Evolutionary conservation across 2,888 invertebrate species (phyloP).

Genomic region (Vesta saturnalis): DNA sequence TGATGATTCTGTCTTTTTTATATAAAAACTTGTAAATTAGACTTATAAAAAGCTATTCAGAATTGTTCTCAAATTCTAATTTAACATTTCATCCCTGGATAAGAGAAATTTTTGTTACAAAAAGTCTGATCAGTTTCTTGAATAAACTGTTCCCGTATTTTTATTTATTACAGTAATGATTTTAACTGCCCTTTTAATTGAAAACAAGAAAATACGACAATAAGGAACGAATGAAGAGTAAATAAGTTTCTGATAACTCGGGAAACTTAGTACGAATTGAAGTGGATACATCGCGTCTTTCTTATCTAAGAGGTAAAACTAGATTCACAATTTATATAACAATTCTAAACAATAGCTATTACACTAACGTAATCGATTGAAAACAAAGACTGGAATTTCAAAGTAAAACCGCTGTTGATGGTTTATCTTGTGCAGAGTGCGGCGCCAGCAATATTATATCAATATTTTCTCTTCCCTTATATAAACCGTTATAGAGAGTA

Average conservation of each 20-base stretch:
- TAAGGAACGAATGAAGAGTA: too few species aligned
- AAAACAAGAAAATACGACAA: too few species aligned
- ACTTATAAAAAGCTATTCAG: neutral
- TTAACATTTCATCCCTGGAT: too few species aligned
- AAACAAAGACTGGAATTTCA: slow-evolving; percentile 39
- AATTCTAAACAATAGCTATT: slow-evolving; percentile 27
- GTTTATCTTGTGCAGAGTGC: slow-evolving; percentile 39
- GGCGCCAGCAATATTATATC: slow-evolving; percentile 44
- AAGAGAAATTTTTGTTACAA: too few species aligned
- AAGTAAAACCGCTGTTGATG: slow-evolving; percentile 40
- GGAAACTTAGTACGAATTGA: neutral
- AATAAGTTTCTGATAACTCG: too few species aligned
- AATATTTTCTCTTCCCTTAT: slow-evolving; percentile 40
- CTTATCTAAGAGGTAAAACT: neutral
- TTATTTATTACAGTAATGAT: too few species aligned
- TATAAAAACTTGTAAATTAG: neutral
- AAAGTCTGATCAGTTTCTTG: too few species aligned
- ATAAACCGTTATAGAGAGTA: slow-evolving; percentile 25
- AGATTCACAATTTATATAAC: slow-evolving; percentile 17
- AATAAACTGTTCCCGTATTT: too few species aligned
- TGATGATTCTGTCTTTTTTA: neutral
- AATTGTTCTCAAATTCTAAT: neutral
- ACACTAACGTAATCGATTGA: slow-evolving; percentile 40
- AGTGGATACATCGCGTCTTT: too few species aligned
- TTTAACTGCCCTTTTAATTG: too few species aligned